A percentile compares a stretch with the other conserved stretches of the same genome.
Evolutionary conservation across 1,140 invertebrate genomes (phyloP).

Genomic region (Scylla paramamosain): DNA sequence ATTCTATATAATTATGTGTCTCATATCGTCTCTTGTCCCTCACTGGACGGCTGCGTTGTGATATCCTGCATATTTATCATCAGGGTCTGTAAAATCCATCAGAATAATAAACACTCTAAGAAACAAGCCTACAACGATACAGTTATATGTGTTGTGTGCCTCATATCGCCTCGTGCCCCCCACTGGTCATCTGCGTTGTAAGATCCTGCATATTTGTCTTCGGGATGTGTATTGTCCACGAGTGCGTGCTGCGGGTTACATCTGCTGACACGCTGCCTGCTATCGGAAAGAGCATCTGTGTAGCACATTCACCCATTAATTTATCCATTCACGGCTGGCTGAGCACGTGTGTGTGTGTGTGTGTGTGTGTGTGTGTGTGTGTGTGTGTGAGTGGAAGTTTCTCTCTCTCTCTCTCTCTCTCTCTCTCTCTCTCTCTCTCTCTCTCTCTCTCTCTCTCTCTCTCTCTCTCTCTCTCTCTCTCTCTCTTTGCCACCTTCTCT

Average conservation of each 20-base stretch:
- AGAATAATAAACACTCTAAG: too few species aligned
- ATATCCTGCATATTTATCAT: too few species aligned
- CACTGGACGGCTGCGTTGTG: too few species aligned
- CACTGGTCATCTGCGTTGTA: neutral
- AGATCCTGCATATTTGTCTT: neutral
- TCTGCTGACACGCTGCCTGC: neutral
- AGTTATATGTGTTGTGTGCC: too few species aligned
- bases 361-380: neutral
- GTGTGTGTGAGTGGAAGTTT: neutral
- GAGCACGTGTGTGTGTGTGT: neutral
- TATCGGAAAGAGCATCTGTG: neutral
- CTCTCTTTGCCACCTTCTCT: slow-evolving; percentile 19
- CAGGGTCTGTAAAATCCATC: too few species aligned
- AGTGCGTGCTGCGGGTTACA: neutral
- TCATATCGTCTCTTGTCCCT: too few species aligned
- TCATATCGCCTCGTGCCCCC: neutral
- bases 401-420: slow-evolving; percentile 43
- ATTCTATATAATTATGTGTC: too few species aligned
- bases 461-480: slow-evolving; percentile 52
- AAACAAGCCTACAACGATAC: too few species aligned
- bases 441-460: slow-evolving; percentile 42
- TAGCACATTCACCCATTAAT: slow-evolving; percentile 7
- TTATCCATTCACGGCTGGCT: neutral
- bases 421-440: slow-evolving; percentile 41
- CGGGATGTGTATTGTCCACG: neutral